phyloP scores from a whole-genome alignment of 2,797 vertebrate genomes.

The Ambastaia sidthimunki region DNA sequence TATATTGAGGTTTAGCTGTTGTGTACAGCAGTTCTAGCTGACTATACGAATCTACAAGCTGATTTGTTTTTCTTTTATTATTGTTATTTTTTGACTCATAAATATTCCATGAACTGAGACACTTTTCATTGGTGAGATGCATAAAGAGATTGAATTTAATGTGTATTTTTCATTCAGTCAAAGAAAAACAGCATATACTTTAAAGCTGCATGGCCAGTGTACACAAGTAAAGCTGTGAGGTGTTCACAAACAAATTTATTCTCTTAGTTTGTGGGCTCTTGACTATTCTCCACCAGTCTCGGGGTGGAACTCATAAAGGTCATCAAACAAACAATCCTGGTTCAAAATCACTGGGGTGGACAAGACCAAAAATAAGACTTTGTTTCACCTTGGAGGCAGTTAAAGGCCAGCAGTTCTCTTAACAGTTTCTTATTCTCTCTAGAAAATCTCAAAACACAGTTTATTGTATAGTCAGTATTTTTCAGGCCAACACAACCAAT shows the following conservation, averaged over 20 bases:
- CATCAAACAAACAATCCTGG: constrained; percentile 67
- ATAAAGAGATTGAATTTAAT: neutral
- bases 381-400: constrained; percentile 47
- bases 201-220: too few relatives aligned
- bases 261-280: neutral
- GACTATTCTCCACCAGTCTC: constrained; percentile 18
- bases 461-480: constrained; percentile 60
- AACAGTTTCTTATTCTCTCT: neutral
- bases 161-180: neutral
- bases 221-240: neutral
- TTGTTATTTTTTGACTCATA: neutral
- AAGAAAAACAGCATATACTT: neutral
- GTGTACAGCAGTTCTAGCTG: neutral
- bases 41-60: neutral
- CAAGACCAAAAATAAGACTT: constrained; percentile 62
- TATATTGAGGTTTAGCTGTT: neutral
- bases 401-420: constrained; percentile 1
- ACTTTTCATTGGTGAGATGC: neutral
- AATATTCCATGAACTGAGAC: neutral
- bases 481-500: constrained; percentile 8
- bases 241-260: neutral
- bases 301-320: constrained; percentile 67
- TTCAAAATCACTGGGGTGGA: constrained; percentile 61
- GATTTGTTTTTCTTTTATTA: neutral
- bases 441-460: constrained; percentile 50